Evolutionary conservation across 2,113 vertebrate species (phyloP), one percentile per base, ranked within the genome.

Genomic region (Lophochroa leadbeateri): DNA sequence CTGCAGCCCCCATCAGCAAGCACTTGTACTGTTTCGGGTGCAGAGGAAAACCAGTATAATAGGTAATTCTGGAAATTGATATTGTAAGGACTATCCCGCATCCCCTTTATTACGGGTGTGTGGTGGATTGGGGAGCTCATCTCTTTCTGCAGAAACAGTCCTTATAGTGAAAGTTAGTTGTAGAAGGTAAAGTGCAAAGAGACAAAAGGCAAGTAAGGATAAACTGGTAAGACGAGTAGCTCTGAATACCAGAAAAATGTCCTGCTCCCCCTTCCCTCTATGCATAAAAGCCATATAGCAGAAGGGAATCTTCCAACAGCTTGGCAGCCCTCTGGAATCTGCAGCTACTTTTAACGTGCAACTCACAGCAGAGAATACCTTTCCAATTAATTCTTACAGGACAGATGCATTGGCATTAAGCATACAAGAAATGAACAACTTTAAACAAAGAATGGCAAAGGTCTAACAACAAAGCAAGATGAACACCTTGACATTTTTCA

Each of bases 371-470:
- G 35, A 75, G 33, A 80, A 0, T 23, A 21, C n/a, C 18, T 71
- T 76, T 37, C 46, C 37, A 23, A 19, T 17, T 2, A 60, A 28
- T 52, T 92, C 79, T 65, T 76, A 61, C 9, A 76, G 39, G 29
- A 55, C 19, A n/a, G 29, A 35, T 13, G 77, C 21, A 24, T 1
- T 52, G 33, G n/a, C 53, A 78, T 72, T 60, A 72, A 83, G 24
- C 9, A 7, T 50, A 47, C 18, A 50, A 69, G 33, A 90, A 82
- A 82, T 33, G 50, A 87, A 55, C 46, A 85, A 41, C 43, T 28
- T 74, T 17, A 88, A 92, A 86, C 47, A 65, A 88, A 72, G 33
- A 77, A 80, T 10, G 7, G 27, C 60, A 86, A 79, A 67, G 50
- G 68, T 72, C 44, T 77, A 60, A 13, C 60, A 91, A 88, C 15